Conservation (phyloP, 2,113 vertebrate genomes). For the Gobio gobio region DNA sequence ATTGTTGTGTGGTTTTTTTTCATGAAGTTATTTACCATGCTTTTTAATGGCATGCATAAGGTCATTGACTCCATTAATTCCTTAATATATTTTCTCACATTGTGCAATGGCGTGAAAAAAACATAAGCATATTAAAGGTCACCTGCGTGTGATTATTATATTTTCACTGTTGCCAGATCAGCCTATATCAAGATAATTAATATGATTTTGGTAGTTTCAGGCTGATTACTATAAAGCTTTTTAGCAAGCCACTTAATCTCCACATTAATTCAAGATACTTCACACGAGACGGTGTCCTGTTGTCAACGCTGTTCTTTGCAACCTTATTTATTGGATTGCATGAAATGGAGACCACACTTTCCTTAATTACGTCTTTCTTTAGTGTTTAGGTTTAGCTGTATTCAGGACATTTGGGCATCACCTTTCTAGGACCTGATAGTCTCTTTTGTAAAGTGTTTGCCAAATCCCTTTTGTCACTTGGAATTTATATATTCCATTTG, state of each 20-base stretch:
- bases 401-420: conserved; percentile 12
- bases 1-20: not conserved
- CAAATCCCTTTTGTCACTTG: not conserved
- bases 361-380: conserved; percentile 17
- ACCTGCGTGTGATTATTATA: not conserved
- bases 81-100: not conserved
- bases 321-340: conserved; percentile 34
- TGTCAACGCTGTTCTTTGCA: not conserved
- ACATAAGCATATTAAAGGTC: conserved; percentile 11
- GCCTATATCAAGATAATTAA: not conserved
- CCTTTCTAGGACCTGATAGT: conserved; percentile 4
- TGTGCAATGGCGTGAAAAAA: conserved; percentile 9
- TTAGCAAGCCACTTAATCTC: not conserved
- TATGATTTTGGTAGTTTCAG: not conserved
- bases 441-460: not conserved
- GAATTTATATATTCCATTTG: conserved; percentile 13
- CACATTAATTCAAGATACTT: conserved; percentile 11
- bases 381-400: conserved; percentile 2
- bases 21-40: not conserved
- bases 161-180: conserved; percentile 5
- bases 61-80: conserved; percentile 24
- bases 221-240: conserved; percentile 24
- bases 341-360: conserved; percentile 30
- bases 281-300: not conserved
- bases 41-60: conserved; percentile 20